These are phyloP conservation scores for Trisateles emortualis DNA, from an alignment of 2,888 invertebrate genomes.

Conservation along the genomic window DNA sequence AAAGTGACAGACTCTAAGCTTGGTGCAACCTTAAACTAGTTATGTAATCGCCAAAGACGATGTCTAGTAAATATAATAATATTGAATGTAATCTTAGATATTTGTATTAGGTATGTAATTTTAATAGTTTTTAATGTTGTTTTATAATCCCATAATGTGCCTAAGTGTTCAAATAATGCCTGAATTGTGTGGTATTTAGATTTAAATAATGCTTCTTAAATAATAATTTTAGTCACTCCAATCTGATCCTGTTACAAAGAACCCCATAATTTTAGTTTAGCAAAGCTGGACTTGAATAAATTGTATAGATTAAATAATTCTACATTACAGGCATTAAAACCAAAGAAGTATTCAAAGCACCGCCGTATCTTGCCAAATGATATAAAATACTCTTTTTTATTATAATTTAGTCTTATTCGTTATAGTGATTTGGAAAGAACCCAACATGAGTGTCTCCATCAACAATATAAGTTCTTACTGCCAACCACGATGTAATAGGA, in stretches of 20 bases:
- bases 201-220: too few relatives aligned
- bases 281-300: slow-evolving; percentile 1
- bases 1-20: slow-evolving; percentile 9
- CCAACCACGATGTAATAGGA: too few relatives aligned
- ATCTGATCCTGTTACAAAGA: too few relatives aligned
- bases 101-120: slow-evolving; percentile 16
- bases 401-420: neutral
- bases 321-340: slow-evolving; percentile 8
- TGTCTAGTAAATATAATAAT: slow-evolving; percentile 11
- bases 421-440: neutral
- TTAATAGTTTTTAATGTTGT: slow-evolving; percentile 40
- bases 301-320: neutral
- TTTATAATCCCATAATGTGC: slow-evolving; percentile 55
- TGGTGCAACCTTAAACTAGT: slow-evolving; percentile 13
- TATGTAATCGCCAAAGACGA: slow-evolving; percentile 26
- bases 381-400: neutral
- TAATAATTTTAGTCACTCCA: too few relatives aligned
- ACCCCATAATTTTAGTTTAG: neutral
- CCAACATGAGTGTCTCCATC: too few relatives aligned
- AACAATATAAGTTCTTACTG: too few relatives aligned
- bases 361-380: slow-evolving; percentile 11
- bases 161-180: slow-evolving; percentile 45
- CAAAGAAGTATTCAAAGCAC: slow-evolving; percentile 8
- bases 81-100: slow-evolving; percentile 8
- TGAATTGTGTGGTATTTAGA: slow-evolving; percentile 20